phyloP scores from a whole-genome alignment of 2,888 invertebrate species.

The Eristalinus aeneus region DNA sequence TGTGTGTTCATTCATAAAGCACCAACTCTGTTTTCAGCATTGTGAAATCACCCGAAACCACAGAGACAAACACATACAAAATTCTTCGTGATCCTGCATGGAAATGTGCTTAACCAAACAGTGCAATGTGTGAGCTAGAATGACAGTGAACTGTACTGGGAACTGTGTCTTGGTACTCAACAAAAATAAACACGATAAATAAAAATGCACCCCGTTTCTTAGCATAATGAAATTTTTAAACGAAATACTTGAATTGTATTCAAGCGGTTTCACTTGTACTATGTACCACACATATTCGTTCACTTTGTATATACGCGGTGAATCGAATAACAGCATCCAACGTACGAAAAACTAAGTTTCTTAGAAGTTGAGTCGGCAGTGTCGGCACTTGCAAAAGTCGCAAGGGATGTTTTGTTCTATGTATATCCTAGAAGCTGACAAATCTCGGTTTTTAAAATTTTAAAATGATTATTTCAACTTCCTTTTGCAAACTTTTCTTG shows the following conservation, averaged over 20 bases:
- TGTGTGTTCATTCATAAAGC: neutral
- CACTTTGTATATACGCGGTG: no score
- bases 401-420: no score
- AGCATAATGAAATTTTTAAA: neutral
- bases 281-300: no score
- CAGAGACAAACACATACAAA: neutral
- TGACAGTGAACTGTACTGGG: neutral
- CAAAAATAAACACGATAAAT: neutral
- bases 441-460: no score
- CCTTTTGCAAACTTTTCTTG: no score
- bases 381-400: no score
- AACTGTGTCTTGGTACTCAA: neutral
- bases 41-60: neutral
- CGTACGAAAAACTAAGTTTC: no score
- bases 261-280: neutral
- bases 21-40: neutral
- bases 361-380: no score
- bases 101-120: slow-evolving; percentile 23
- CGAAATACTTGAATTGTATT: neutral
- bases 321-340: no score
- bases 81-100: slow-evolving; percentile 28
- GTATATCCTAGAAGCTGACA: no score
- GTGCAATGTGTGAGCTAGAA: slow-evolving; percentile 22
- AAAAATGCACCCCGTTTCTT: neutral
- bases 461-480: no score